Percentiles rank a stretch among this genome's conserved stretches.
Evolutionary conservation across 2,797 vertebrate genomes (phyloP).

Genomic region (Clarias fuscus): DNA sequence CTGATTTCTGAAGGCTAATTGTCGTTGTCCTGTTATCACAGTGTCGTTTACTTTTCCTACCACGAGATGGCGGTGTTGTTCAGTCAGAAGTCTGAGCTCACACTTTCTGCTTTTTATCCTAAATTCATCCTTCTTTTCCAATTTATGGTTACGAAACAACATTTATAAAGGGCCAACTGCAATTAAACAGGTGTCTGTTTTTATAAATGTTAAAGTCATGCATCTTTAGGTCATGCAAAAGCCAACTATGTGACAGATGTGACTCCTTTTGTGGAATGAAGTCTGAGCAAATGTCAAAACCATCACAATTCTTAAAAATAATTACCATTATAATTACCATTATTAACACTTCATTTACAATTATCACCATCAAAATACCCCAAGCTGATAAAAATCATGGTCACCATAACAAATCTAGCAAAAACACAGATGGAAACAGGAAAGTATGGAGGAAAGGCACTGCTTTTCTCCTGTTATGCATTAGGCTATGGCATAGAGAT

Average conservation of each 20-base stretch:
- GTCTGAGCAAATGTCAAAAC: neutral
- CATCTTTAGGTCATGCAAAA: neutral
- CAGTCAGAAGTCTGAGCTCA: neutral
- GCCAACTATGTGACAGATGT: neutral
- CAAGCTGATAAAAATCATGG: neutral
- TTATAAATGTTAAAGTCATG: neutral
- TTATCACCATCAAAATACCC: neutral
- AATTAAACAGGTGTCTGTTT: neutral
- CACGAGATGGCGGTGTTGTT: conserved; percentile 44
- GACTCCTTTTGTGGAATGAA: neutral
- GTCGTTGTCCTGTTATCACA: neutral
- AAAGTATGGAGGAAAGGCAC: neutral
- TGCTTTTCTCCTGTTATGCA: neutral
- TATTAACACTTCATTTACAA: too few species aligned
- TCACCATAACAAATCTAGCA: neutral
- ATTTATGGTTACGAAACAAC: neutral
- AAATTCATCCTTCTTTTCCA: neutral
- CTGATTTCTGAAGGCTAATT: neutral
- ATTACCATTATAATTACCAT: too few species aligned
- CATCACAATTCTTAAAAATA: neutral
- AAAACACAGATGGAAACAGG: neutral
- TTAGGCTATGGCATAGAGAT: neutral
- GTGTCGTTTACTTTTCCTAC: neutral
- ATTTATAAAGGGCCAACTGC: neutral
- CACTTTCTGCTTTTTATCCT: neutral